phyloP scores from a whole-genome alignment of 2,113 vertebrate species.

The Phaethornis superciliosus region DNA sequence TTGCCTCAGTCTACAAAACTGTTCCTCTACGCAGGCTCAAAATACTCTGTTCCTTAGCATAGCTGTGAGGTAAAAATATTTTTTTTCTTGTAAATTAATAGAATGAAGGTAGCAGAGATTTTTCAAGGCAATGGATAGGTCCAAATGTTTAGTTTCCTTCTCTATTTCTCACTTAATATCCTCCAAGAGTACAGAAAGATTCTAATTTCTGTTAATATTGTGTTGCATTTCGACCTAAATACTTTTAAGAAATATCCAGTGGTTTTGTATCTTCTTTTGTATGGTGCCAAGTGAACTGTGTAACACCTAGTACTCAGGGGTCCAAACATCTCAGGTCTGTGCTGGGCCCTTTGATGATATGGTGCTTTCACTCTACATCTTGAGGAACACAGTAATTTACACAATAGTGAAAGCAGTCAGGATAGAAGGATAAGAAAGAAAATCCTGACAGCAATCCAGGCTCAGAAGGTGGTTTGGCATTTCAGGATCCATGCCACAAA shows the following conservation, averaged over 20 bases:
- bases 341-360: not conserved
- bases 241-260: not conserved
- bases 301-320: not conserved
- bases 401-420: not conserved
- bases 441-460: not conserved
- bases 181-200: not conserved
- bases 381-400: not conserved
- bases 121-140: not conserved
- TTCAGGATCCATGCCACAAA: not conserved
- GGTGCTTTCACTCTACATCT: not conserved
- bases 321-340: not conserved
- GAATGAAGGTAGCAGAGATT: not conserved
- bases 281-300: not conserved
- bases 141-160: not conserved
- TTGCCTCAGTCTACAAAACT: not conserved
- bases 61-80: not conserved
- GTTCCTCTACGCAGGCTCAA: not conserved
- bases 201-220: not conserved
- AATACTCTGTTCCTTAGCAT: not conserved
- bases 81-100: not conserved
- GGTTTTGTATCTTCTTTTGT: not conserved
- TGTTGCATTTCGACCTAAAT: not conserved
- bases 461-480: not conserved
- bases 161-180: not conserved
- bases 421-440: not conserved